Conservation (phyloP, 2,113 vertebrate species). For the Zosterops pallidus region DNA sequence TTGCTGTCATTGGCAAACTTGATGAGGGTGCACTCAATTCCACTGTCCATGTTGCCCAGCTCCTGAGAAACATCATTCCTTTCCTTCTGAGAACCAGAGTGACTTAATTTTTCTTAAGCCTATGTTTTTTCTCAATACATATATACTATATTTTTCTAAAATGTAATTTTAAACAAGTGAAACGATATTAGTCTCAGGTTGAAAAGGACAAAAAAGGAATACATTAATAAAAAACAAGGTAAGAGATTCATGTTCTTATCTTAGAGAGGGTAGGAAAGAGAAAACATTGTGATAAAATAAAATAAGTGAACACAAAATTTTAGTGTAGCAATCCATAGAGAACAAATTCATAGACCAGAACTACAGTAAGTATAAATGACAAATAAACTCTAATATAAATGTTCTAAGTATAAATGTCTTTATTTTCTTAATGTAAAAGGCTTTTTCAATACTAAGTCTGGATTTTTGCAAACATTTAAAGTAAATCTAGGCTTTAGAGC, state of each 20-base stretch:
- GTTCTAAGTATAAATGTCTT: background rate
- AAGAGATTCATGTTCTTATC: background rate
- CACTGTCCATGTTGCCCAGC: fast-evolving
- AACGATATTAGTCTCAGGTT: background rate
- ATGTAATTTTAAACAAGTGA: background rate
- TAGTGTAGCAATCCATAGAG: background rate
- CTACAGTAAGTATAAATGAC: background rate
- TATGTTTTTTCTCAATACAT: background rate
- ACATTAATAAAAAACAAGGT: background rate
- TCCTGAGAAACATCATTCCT: background rate
- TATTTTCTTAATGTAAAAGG: background rate
- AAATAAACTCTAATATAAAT: background rate
- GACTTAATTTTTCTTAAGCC: background rate
- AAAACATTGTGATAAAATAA: background rate
- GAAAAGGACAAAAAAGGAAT: background rate
- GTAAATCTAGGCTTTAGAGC: background rate
- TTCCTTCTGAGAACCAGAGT: background rate
- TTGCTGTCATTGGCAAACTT: background rate
- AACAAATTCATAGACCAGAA: background rate
- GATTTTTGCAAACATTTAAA: background rate
- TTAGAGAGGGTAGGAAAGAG: background rate
- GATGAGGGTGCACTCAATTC: background rate
- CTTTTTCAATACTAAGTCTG: background rate
- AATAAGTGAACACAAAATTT: background rate
- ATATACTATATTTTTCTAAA: background rate